Evolutionary conservation across 2,113 vertebrate genomes (phyloP), one percentile per base, ranked within the genome.

Genomic region (Kryptolebias marmoratus): DNA sequence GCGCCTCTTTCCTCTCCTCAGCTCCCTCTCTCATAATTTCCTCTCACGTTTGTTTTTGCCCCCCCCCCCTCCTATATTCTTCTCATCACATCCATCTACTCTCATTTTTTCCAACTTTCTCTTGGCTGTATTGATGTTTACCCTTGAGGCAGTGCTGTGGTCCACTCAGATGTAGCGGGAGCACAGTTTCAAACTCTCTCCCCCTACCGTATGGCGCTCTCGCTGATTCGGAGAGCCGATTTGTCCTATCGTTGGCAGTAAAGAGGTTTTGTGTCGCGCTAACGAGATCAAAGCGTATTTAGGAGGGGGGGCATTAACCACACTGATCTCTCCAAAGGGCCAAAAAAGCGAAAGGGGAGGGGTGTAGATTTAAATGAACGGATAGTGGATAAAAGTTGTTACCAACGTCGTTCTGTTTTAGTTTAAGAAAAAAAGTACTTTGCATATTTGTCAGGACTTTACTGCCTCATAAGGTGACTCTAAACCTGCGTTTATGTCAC

Each of bases 261-360:
- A 93, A 93, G 93, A 92, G 88, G 93, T 91, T 93, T 93, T 93
- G 89, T 92, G 85, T 92, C 50, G 73, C 44, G 10, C 89, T 92
- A 92, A 93, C 86, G 74, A 92, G 90, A 93, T 92, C 91, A 92
- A 88, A 91, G 91, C 91, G 91, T 90, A 88, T 92, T 92, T 88
- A 90, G 88, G 68, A 77, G 81, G 83, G 82, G 85, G 82, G 85
- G 90, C 91, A 90, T 93, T 92, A 91, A 89, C 55, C 84, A 84
- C 84, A 75, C 85, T 77, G 86, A 90, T 86, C 79, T 86, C 81
- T 89, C 83, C 86, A 88, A 86, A 81, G 11, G 83, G 61, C 75
- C 71, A 48, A 44, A 59, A 64, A 14, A 49, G 36, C 39, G 66
- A 44, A 6, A 11, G 16, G 22, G 4, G 14, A 13, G 67, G 16